A percentile compares a stretch with the other conserved stretches of the same genome.
phyloP scores from a whole-genome alignment of 2,797 vertebrate species.

The Myoxocephalus aenaeus region DNA sequence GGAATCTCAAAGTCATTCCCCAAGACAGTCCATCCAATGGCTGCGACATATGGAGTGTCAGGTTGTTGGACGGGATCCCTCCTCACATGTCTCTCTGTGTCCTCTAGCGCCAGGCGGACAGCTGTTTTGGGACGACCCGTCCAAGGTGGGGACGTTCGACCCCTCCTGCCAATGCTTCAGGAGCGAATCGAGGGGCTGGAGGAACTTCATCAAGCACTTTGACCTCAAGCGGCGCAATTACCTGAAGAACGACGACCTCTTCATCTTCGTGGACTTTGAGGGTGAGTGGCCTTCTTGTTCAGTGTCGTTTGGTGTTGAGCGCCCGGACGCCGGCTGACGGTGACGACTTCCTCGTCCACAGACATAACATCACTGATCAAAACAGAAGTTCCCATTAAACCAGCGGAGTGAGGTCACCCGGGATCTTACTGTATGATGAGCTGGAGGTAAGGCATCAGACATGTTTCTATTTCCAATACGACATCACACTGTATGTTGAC shows the following conservation, averaged over 20 bases:
- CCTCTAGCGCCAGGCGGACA: constrained; percentile 57
- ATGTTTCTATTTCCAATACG: not conserved
- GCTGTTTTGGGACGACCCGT: constrained; percentile 86
- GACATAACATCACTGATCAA: constrained; percentile 78
- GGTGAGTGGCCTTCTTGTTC: constrained; percentile 71
- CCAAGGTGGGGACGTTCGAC: constrained; percentile 75
- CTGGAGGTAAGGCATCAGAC: constrained; percentile 23
- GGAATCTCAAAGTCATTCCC: too few relatives aligned
- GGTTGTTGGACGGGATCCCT: not conserved
- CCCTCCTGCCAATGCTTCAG: constrained; percentile 75
- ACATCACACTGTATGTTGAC: not conserved
- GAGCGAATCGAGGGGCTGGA: constrained; percentile 78
- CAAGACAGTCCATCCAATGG: too few relatives aligned
- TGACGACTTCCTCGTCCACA: constrained; percentile 46
- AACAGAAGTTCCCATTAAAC: constrained; percentile 74
- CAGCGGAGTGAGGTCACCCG: constrained; percentile 32
- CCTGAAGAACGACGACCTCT: constrained; percentile 91
- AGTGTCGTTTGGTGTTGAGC: not conserved
- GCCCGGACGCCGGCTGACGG: not conserved
- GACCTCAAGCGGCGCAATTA: constrained; percentile 85
- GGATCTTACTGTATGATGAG: not conserved
- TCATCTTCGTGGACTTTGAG: constrained; percentile 89
- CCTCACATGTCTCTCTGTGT: constrained; percentile 17
- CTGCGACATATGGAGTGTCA: not conserved
- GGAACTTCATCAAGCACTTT: constrained; percentile 84